These are phyloP conservation scores for Halcyon smyrnensis DNA, from an alignment of 2,797 vertebrate genomes.

Conservation along the genomic window DNA sequence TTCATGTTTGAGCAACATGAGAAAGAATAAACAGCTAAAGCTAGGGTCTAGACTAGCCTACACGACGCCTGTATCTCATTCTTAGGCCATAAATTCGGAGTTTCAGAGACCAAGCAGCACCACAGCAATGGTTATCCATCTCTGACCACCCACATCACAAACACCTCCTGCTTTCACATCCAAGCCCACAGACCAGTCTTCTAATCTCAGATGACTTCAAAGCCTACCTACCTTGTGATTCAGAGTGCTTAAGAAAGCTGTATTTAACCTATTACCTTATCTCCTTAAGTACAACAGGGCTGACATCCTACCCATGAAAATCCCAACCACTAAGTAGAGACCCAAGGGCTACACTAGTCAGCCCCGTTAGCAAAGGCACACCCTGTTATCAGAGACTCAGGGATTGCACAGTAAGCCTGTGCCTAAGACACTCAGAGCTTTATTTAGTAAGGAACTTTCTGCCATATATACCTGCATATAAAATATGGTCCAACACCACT, in stretches of 20 bases:
- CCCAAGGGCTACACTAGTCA: not conserved
- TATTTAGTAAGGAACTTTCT: not conserved
- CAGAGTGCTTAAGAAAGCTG: not conserved
- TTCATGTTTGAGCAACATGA: not conserved
- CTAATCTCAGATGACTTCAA: slow-evolving; percentile 38
- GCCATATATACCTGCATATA: not conserved
- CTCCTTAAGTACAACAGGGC: not conserved
- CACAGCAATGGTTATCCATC: not conserved
- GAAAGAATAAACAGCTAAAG: not conserved
- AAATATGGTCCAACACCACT: not conserved
- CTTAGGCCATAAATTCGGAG: not conserved
- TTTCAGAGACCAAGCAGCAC: not conserved
- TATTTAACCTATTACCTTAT: slow-evolving; percentile 16
- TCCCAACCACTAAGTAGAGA: not conserved
- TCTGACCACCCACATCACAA: not conserved
- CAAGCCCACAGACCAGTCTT: not conserved
- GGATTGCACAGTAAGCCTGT: not conserved
- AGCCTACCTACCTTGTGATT: not conserved
- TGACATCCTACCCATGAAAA: not conserved
- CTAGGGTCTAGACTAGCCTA: not conserved
- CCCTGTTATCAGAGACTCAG: not conserved
- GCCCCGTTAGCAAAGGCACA: not conserved
- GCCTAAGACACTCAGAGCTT: not conserved
- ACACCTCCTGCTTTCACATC: not conserved
- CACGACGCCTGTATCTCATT: not conserved